Evolutionary conservation across 2,888 invertebrate genomes (phyloP).

Genomic region (Sthenelais limicola): DNA sequence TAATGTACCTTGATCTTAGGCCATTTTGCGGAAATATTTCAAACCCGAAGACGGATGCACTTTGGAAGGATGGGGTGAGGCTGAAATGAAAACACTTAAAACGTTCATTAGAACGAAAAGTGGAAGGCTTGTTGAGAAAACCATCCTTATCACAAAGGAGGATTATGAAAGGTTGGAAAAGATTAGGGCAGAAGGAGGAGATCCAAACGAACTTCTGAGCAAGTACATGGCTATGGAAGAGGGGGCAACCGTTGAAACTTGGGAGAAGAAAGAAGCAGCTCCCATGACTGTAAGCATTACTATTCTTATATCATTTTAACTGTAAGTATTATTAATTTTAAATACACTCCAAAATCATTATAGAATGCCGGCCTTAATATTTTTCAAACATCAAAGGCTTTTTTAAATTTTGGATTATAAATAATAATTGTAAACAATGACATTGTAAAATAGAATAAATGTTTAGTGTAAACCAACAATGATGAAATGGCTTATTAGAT

Average conservation of each 20-base stretch:
- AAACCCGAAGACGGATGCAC: conserved; percentile 62
- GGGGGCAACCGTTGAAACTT: conserved; percentile 63
- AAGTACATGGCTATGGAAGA: conserved; percentile 68
- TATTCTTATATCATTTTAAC: too few species aligned
- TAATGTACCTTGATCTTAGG: too few species aligned
- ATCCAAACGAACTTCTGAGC: conserved; percentile 63
- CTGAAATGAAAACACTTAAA: conserved; percentile 69
- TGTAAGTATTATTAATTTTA: too few species aligned
- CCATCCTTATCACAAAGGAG: conserved; percentile 67
- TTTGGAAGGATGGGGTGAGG: conserved; percentile 70
- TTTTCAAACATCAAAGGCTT: too few species aligned
- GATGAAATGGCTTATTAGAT: too few species aligned
- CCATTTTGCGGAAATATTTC: conserved; percentile 62
- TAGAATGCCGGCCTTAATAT: too few species aligned
- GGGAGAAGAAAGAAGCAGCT: conserved; percentile 62
- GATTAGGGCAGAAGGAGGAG: conserved; percentile 63
- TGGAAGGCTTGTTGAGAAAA: conserved; percentile 69
- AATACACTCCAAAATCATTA: too few species aligned
- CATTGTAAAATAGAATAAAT: too few species aligned
- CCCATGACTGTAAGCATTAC: conserved; percentile 67
- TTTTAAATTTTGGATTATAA: too few species aligned
- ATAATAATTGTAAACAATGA: too few species aligned
- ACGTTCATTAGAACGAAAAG: conserved; percentile 70
- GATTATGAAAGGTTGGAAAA: conserved; percentile 64
- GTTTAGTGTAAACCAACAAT: too few species aligned